Evolutionary conservation across 2,113 vertebrate species (phyloP).

Genomic region (Camelus bactrianus): DNA sequence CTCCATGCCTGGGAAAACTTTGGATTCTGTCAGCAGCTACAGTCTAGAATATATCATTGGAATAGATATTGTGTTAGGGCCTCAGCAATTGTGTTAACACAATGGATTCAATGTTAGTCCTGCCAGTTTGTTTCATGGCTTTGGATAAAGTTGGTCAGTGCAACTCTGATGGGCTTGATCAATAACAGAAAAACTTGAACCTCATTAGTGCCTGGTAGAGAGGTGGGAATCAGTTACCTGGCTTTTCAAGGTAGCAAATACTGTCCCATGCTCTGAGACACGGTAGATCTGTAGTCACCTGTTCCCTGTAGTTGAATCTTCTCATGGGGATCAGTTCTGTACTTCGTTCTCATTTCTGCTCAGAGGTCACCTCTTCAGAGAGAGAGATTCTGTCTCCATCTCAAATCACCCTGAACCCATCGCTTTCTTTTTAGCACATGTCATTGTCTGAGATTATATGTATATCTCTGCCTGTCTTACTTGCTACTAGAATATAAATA

Average conservation of each 20-base stretch:
- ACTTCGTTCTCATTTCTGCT: background rate
- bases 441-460: background rate
- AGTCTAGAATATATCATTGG: background rate
- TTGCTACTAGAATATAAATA: background rate
- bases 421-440: background rate
- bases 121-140: background rate
- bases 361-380: background rate
- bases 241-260: background rate
- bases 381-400: background rate
- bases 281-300: background rate
- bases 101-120: background rate
- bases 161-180: background rate
- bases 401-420: background rate
- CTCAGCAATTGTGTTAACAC: background rate
- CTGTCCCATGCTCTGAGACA: background rate
- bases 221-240: background rate
- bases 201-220: background rate
- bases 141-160: background rate
- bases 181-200: background rate
- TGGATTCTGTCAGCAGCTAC: background rate
- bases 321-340: background rate
- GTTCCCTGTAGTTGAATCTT: background rate
- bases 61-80: background rate
- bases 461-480: background rate
- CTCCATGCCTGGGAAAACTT: background rate